phyloP scores from a whole-genome alignment of 2,797 vertebrate genomes.

The Vespertilio murinus region DNA sequence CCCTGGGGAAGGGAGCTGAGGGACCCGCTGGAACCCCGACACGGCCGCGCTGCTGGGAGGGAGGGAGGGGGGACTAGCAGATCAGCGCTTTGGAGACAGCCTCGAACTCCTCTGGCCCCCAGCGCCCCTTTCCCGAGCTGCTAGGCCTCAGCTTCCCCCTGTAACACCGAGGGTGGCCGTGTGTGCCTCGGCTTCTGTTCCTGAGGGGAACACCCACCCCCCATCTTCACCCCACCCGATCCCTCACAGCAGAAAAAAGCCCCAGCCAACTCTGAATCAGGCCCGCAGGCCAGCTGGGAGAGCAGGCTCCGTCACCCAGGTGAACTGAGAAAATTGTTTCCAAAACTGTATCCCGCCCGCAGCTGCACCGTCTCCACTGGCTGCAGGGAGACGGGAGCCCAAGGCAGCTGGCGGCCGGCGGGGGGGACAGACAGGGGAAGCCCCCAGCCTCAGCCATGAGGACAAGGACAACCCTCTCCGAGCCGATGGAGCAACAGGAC shows the following conservation, averaged over 20 bases:
- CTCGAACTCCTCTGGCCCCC: background rate
- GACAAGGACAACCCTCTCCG: too few species aligned
- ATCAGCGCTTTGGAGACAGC: background rate
- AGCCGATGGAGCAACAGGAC: too few species aligned
- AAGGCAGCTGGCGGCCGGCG: rapidly evolving
- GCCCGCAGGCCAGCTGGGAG: background rate
- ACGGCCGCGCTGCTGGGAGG: background rate
- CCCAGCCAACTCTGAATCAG: rapidly evolving
- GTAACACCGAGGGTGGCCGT: background rate
- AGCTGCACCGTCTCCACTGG: background rate
- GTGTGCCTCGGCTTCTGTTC: background rate
- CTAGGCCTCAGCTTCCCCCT: background rate
- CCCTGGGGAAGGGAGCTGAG: background rate
- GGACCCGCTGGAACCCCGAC: background rate
- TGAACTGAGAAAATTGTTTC: background rate
- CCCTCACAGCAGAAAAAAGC: background rate
- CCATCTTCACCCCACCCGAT: background rate
- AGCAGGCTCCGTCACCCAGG: background rate
- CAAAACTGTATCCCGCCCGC: background rate
- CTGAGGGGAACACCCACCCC: background rate
- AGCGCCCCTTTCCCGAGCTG: background rate
- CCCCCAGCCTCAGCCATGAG: too few species aligned
- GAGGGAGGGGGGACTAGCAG: rapidly evolving
- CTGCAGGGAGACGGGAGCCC: background rate
- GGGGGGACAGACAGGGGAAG: too few species aligned